Conservation (phyloP, 2,113 vertebrate species). For the Halichoerus grypus region DNA sequence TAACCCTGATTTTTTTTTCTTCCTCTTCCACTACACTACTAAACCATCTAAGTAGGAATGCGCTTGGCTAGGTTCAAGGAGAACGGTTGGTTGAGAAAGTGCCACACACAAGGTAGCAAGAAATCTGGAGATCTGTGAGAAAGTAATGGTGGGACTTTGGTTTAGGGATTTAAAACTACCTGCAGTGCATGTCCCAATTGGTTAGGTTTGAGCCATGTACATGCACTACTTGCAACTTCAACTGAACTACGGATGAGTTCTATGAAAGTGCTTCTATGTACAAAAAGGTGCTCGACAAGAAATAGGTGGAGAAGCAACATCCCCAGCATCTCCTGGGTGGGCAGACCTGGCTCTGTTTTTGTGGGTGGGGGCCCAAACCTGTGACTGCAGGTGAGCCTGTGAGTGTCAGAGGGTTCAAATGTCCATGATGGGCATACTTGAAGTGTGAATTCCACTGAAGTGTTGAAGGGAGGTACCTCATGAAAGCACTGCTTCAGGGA, state of each 20-base stretch:
- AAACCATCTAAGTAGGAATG: constrained; percentile 4
- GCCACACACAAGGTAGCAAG: not conserved
- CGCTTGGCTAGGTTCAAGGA: not conserved
- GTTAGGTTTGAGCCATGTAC: not conserved
- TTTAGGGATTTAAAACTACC: not conserved
- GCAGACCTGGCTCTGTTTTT: not conserved
- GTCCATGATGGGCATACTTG: not conserved
- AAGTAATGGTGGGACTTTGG: not conserved
- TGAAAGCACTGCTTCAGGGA: not conserved
- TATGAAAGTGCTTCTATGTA: not conserved
- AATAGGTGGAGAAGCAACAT: not conserved
- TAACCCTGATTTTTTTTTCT: not conserved
- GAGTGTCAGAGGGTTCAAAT: not conserved
- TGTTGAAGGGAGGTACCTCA: not conserved
- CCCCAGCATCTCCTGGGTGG: not conserved
- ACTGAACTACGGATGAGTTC: not conserved
- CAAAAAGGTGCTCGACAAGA: not conserved
- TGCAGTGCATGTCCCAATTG: not conserved
- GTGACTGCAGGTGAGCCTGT: not conserved
- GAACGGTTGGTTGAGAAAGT: constrained; percentile 37
- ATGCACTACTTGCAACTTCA: not conserved
- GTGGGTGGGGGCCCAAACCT: not conserved
- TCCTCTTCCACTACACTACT: not conserved
- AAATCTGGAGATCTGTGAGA: not conserved
- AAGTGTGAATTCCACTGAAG: not conserved